Evolutionary conservation across 2,113 vertebrate species (phyloP), one percentile per base, ranked within the genome.

Genomic region (Menidia beryllina): DNA sequence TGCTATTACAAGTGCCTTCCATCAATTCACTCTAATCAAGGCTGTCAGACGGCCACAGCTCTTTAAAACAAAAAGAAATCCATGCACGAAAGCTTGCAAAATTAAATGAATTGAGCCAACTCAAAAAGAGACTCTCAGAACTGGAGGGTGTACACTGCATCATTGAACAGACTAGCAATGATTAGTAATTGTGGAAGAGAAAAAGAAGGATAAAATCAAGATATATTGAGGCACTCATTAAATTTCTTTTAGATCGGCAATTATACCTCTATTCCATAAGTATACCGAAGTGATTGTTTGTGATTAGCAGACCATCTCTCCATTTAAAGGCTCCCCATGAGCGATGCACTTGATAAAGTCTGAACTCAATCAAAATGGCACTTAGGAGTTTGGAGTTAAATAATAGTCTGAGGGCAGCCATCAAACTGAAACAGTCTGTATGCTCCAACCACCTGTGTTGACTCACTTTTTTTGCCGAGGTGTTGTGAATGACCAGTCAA

Each of bases 1-100:
- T 72, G 67, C 59, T 41, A 81, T 86, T 80, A 84, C 54, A 72
- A 10, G 21, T 34, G 14, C 54, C 48, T 55, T 54, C 83, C 84
- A 58, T 85, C 80, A 83, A 69, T 78, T 63, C 66, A 68, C 67
- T 10, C 76, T 45, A 81, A 89, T 88, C 75, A 83, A 68, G 69
- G 50, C 67, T 34, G 43, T 69, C 13, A 5, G 24, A 63, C 77
- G 85, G 81, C 85, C 71, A 76, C 39, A 9, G 60, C 24, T 81
- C 63, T 77, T 64, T 56, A 55, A 79, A 73, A 86, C 60, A 68
- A 88, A 77, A 64, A 51, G 65, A 77, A 81, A 88, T 86, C 68
- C 24, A 64, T 70, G 63, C 36, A 63, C 47, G 62, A 75, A 76
- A 70, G 66, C 67, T 50, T 50, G 15, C 24, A 26, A 82, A 72